Base-by-base conservation (phyloP, 2,113 vertebrate species). In the Pao palembangensis region DNA sequence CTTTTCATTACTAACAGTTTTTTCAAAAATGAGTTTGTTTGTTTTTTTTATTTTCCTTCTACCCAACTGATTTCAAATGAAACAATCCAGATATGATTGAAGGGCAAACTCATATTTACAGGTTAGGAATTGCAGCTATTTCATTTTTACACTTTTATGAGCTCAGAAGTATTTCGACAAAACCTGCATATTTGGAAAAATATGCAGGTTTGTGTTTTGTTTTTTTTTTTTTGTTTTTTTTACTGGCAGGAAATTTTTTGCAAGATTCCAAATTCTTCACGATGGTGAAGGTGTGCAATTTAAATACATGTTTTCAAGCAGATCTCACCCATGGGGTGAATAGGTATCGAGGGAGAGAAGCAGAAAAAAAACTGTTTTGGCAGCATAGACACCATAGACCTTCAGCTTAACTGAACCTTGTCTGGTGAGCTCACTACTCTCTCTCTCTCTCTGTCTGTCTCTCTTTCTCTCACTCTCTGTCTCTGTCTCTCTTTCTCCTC, bases 361-460 rank as follows among this genome's bases (percentile, higher is more conserved):
- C 5, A 28, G 25, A 28, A 28, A 28, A 28, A 3, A 15, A 18
- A 14, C 41, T 53, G 56, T 79, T 76, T 60, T 67, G 56, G 67
- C 59, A 64, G 58, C 50, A 55, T 7, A 3, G 64, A 64, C 44
- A 38, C 42, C 59, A 8, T 41, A 72, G 73, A 68, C 71, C 78
- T 71, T 78, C 69, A 54, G 7, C 42, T 75, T 67, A 72, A 74
- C 72, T 73, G 51, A 57, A 34, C 61, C 49, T 66, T 60, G 57
- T 50, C 67, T 51, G 41, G 55, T 51, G 49, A 69, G 47, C n/a
- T 46, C 58, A 67, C 59, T 58, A 21, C 34, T 38, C 11, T 28
- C 25, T 72, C 69, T 55, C 51, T 65, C 34, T 38, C 11, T 28
- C 25, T 72, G 68, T 55, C 51, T 65, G 44, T 64, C 66, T 72